Conservation (phyloP, 2,888 invertebrate genomes). For the Malthinus flaveolus region DNA sequence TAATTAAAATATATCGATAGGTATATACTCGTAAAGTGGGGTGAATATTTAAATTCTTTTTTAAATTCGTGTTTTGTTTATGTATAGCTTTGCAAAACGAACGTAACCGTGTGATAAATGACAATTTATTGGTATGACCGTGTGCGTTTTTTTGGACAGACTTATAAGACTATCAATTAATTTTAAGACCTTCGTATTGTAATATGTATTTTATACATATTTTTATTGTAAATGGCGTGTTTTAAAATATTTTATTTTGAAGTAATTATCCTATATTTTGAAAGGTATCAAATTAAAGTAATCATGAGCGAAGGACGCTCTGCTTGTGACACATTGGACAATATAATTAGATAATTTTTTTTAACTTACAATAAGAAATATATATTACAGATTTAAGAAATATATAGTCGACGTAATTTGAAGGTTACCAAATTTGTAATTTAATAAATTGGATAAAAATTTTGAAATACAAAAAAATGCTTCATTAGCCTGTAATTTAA, state of each 20-base stretch:
- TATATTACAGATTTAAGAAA: constrained; percentile 3
- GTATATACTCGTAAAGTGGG: constrained; percentile 21
- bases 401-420: background rate
- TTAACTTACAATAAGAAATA: background rate
- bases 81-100: background rate
- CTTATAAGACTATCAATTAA: background rate
- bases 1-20: constrained; percentile 34
- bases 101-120: background rate
- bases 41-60: constrained; percentile 30
- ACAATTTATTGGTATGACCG: background rate
- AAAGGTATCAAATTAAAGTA: constrained; percentile 4
- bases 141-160: background rate
- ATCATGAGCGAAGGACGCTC: constrained; percentile 4
- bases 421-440: constrained; percentile 2
- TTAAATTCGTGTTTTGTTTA: background rate
- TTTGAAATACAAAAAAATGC: too few relatives aligned
- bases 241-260: constrained; percentile 1
- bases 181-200: constrained; percentile 3
- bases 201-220: background rate
- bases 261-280: constrained; percentile 3
- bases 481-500: too few relatives aligned
- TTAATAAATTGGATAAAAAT: background rate
- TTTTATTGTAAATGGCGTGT: background rate
- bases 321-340: constrained; percentile 6
- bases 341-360: constrained; percentile 3